These are phyloP conservation scores for Pundamilia nyererei DNA, from an alignment of 2,113 vertebrate species.

Conservation along the genomic window DNA sequence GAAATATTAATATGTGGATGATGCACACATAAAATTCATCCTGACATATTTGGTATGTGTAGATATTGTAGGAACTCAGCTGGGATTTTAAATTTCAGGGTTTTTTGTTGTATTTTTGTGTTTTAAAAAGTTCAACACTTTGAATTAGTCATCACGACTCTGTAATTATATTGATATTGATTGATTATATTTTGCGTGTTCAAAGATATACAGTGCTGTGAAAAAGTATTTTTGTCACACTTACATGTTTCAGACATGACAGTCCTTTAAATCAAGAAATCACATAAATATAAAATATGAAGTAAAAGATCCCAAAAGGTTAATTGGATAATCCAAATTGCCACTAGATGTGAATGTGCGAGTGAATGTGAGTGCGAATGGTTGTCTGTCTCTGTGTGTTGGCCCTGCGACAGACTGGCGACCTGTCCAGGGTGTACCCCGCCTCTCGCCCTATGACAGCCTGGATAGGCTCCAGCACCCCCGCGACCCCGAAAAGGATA, in stretches of 20 bases:
- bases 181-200: background rate
- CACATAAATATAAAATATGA: background rate
- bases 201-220: background rate
- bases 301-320: background rate
- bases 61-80: background rate
- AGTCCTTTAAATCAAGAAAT: background rate
- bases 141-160: background rate
- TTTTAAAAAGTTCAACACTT: background rate
- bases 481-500: fast-evolving
- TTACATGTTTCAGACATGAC: background rate
- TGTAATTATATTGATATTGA: background rate
- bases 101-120: background rate
- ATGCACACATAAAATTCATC: background rate
- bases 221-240: background rate
- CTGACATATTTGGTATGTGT: background rate
- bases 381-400: background rate
- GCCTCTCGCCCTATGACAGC: background rate
- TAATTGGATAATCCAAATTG: background rate
- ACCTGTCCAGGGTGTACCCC: background rate
- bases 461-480: background rate
- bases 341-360: background rate
- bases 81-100: background rate
- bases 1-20: background rate
- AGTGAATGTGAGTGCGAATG: fast-evolving
- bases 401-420: background rate